A percentile compares a stretch with the other conserved stretches of the same genome.
Evolutionary conservation across 2,113 vertebrate species (phyloP).

Genomic region (Dermatemys mawii): DNA sequence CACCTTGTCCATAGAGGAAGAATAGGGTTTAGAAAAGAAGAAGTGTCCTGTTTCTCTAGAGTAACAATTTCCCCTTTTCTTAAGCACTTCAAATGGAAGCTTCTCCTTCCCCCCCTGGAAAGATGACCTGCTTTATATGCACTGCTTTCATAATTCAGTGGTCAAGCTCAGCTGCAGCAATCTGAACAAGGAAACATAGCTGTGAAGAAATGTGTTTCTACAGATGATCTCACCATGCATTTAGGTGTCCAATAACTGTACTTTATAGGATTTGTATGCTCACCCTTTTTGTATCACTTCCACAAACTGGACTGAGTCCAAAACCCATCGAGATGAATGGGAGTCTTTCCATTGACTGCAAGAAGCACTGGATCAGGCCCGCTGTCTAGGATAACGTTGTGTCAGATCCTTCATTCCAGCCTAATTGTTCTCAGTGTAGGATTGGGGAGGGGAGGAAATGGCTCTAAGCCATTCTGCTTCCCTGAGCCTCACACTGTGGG

Average conservation of each 20-base stretch:
- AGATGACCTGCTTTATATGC: slow-evolving; percentile 1
- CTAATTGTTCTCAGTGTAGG: fast-evolving
- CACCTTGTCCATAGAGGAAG: slow-evolving; percentile 8
- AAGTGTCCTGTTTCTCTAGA: slow-evolving; percentile 24
- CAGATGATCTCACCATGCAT: not conserved
- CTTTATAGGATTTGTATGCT: not conserved
- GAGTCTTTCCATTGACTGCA: not conserved
- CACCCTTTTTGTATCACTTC: not conserved
- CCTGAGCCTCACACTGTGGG: not conserved
- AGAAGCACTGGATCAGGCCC: fast-evolving
- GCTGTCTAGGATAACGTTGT: not conserved
- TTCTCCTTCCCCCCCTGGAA: slow-evolving; percentile 21
- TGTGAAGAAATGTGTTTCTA: not conserved
- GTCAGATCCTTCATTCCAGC: not conserved
- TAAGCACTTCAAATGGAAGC: not conserved
- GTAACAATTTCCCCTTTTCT: not conserved
- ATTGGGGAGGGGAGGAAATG: not conserved
- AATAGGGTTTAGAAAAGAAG: slow-evolving; percentile 33
- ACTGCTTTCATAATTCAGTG: not conserved
- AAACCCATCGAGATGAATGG: not conserved
- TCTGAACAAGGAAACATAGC: not conserved
- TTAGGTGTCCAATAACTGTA: not conserved
- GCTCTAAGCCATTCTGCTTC: not conserved
- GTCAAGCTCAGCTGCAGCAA: not conserved
- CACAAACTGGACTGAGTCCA: not conserved